These are phyloP conservation scores for Zaprionus capensis DNA, from an alignment of 1,140 invertebrate species.

Conservation along the genomic window DNA sequence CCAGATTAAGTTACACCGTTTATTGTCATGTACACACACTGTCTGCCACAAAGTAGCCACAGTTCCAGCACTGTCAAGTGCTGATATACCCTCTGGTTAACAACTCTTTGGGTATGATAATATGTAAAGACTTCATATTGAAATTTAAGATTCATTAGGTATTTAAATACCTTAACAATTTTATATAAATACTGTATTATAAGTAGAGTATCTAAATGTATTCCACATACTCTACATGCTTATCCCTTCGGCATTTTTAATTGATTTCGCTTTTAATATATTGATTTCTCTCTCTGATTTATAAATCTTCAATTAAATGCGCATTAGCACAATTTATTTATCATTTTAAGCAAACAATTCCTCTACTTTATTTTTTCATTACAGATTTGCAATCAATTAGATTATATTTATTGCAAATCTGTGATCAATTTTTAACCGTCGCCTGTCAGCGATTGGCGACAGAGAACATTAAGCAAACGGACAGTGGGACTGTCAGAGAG, in stretches of 20 bases:
- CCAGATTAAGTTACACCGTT: slow-evolving; percentile 70
- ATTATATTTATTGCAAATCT: slow-evolving; percentile 57
- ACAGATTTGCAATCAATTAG: slow-evolving; percentile 38
- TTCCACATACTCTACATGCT: neutral
- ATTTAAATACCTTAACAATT: too few relatives aligned
- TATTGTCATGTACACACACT: slow-evolving; percentile 58
- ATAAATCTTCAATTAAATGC: slow-evolving; percentile 39
- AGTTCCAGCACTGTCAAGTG: slow-evolving; percentile 4
- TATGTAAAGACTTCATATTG: neutral
- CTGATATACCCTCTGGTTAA: slow-evolving; percentile 1
- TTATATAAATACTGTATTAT: neutral
- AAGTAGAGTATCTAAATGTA: neutral
- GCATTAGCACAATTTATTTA: slow-evolving; percentile 47
- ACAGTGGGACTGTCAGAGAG: slow-evolving; percentile 4
- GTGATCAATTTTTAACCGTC: slow-evolving; percentile 65
- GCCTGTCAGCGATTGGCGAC: slow-evolving; percentile 70
- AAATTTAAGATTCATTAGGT: neutral
- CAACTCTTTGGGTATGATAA: neutral
- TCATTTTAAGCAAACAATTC: slow-evolving; percentile 47
- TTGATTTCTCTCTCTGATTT: neutral
- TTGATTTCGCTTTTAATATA: slow-evolving; percentile 29
- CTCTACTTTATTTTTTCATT: slow-evolving; percentile 53
- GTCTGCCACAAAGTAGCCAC: slow-evolving; percentile 28
- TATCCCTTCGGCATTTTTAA: neutral
- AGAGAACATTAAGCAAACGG: slow-evolving; percentile 45